phyloP scores from a whole-genome alignment of 2,797 vertebrate species.

The Tapirus indicus region DNA sequence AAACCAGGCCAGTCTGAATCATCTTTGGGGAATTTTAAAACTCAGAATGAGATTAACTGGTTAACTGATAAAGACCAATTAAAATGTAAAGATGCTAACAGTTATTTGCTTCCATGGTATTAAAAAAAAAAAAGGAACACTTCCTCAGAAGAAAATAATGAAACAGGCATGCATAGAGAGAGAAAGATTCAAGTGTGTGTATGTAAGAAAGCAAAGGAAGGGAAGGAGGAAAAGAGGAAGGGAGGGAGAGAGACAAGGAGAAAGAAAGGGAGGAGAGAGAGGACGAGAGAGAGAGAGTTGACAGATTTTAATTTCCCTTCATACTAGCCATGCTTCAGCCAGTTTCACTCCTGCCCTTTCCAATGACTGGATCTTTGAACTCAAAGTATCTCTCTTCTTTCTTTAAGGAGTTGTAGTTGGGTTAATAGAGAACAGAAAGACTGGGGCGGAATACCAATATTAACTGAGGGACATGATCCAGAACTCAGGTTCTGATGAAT shows the following conservation, averaged over 20 bases:
- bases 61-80: neutral
- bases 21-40: neutral
- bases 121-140: neutral
- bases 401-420: neutral
- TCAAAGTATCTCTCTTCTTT: neutral
- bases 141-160: neutral
- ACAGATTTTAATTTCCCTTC: neutral
- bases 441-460: neutral
- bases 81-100: neutral
- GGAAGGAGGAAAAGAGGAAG: neutral
- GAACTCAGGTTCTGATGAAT: neutral
- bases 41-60: neutral
- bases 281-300: neutral
- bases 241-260: rapidly evolving
- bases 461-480: neutral
- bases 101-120: neutral
- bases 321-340: neutral
- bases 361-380: neutral
- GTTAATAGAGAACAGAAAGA: neutral
- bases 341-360: neutral
- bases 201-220: neutral
- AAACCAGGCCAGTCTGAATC: neutral
- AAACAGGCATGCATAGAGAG: neutral
- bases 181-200: too few species aligned
- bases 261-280: neutral